Base-by-base conservation (phyloP, 2,888 invertebrate genomes). In the Cephalotes varians region DNA sequence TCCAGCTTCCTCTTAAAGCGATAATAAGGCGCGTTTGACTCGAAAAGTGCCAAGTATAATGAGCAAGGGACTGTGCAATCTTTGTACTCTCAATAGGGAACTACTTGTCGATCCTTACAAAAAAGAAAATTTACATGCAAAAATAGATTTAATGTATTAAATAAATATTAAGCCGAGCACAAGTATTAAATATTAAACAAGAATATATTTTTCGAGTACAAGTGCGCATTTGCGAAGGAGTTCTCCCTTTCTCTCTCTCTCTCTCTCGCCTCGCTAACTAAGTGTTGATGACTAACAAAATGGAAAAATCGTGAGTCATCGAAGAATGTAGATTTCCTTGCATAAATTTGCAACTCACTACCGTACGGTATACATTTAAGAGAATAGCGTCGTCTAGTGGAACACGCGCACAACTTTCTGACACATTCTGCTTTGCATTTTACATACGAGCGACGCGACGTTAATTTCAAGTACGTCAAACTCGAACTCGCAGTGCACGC, bases 381-480 rank as follows among this genome's bases (percentile, higher is more conserved):
- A 79, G 74, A 79, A 73, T 34, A 44, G 34, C 74, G 40, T 79
- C 77, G 77, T 79, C 77, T 47, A 18, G 72, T 77, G 44, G 77
- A 79, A 79, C 73, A 79, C 73, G 56, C 73, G 77, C 73, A n/a
- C 12, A 79, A 79, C 56, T 79, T 79, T 56, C 73, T 56, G 74
- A 79, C 77, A 77, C 73, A 72, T 58, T 56, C 77, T 34, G 77
- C 54, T 77, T 77, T 77, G 73, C 77, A 79, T 79, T 79, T 79
- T 79, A 79, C 77, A 73, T 31, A 56, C 73, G 56, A 79, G 77
- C 73, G 77, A 56, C 40, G 37, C 73, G 37, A 71, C 56, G 77
- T 79, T 79, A 79, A 79, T 79, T 79, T 79, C 77, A 44, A 79
- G 74, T 79, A 79, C 73, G 77, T 79, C 77, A 79, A 79, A 79